Percentiles rank a stretch among this genome's conserved stretches.
Conservation (phyloP, 2,113 vertebrate genomes). For the Edolisoma coerulescens region DNA sequence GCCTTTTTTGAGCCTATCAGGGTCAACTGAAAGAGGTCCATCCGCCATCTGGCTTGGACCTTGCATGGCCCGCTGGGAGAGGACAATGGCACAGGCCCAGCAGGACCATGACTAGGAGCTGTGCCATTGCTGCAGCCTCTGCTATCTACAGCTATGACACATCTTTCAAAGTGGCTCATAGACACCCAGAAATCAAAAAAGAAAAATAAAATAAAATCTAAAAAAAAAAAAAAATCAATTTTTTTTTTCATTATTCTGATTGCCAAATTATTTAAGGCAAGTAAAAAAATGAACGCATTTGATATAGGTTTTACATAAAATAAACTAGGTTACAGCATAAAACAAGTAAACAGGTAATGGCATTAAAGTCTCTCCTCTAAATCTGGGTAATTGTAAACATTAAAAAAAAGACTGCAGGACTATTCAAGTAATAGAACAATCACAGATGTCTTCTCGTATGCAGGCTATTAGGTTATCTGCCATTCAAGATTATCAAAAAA, state of each 20-base stretch:
- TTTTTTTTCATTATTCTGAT: conserved; percentile 93
- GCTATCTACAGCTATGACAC: not conserved
- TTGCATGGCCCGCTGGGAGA: not conserved
- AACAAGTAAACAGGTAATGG: conserved; percentile 90
- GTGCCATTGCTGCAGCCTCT: not conserved
- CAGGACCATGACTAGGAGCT: not conserved
- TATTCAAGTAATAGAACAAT: conserved; percentile 97
- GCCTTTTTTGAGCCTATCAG: not conserved
- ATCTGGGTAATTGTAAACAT: conserved; percentile 95
- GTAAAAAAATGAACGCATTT: conserved; percentile 98
- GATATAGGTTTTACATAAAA: conserved; percentile 87
- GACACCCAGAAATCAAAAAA: conserved; percentile 70
- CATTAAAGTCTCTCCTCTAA: conserved; percentile 86
- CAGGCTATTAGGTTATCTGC: conserved; percentile 85
- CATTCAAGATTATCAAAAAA: conserved; percentile 84
- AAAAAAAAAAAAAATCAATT: conserved; percentile 83
- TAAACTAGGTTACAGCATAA: conserved; percentile 89
- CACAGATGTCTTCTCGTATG: conserved; percentile 86
- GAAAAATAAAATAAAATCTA: conserved; percentile 73
- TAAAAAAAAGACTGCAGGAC: conserved; percentile 87
- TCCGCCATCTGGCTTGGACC: not conserved
- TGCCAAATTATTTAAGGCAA: conserved; percentile 99
- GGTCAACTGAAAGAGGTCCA: not conserved
- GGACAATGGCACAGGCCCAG: not conserved
- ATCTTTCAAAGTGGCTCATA: conserved; percentile 4